Conservation (phyloP, 2,888 invertebrate genomes). For the Actias luna region DNA sequence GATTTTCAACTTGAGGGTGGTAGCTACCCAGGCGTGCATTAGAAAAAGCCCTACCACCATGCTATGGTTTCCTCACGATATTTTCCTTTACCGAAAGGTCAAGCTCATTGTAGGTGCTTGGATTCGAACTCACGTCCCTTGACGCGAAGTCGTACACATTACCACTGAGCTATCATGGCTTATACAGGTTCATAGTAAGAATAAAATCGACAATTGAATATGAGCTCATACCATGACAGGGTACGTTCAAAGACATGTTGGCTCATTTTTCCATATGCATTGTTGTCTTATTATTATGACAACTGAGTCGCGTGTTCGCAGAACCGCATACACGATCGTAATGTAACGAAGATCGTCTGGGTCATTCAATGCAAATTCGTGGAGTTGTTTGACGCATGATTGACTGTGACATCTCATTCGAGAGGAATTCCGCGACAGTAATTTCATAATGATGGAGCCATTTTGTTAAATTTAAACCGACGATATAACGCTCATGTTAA, state of each 20-base stretch:
- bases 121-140: no score
- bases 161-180: no score
- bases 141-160: no score
- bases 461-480: background rate
- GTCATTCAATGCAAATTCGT: slow-evolving; percentile 60
- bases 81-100: no score
- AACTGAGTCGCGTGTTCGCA: slow-evolving; percentile 31
- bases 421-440: slow-evolving; percentile 21
- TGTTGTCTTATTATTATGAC: slow-evolving; percentile 34
- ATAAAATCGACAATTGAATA: no score
- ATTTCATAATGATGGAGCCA: slow-evolving; percentile 15
- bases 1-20: no score
- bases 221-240: background rate
- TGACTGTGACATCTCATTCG: slow-evolving; percentile 37
- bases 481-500: background rate
- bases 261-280: background rate
- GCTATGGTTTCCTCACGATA: no score
- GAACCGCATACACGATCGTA: slow-evolving; percentile 33
- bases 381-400: slow-evolving; percentile 11
- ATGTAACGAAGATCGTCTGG: slow-evolving; percentile 41
- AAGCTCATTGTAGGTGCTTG: no score
- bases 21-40: no score
- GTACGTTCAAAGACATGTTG: background rate
- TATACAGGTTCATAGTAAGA: no score
- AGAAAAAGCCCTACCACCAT: no score